A percentile compares a stretch with the other conserved stretches of the same genome.
Evolutionary conservation across 2,797 vertebrate species (phyloP).

Genomic region (Urosaurus nigricauda): DNA sequence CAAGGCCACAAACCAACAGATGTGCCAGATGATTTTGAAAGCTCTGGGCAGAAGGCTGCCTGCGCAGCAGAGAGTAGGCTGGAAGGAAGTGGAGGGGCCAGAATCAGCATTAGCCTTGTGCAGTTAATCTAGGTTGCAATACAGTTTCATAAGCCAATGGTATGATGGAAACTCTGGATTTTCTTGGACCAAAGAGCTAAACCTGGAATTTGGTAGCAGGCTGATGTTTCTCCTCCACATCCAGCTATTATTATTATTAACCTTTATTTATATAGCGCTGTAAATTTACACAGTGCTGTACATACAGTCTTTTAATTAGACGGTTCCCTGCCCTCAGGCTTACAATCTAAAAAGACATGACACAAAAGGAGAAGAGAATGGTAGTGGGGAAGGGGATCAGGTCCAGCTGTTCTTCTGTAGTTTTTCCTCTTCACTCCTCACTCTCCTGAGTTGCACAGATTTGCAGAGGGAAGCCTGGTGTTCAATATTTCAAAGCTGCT

Average conservation of each 20-base stretch:
- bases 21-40: neutral
- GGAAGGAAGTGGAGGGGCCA: neutral
- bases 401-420: too few species aligned
- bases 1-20: neutral
- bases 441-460: neutral
- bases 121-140: constrained; percentile 8
- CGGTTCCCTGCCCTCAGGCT: too few species aligned
- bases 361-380: too few species aligned
- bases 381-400: too few species aligned
- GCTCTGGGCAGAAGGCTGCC: constrained; percentile 5
- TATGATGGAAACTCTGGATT: neutral
- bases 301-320: too few species aligned
- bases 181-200: neutral
- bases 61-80: neutral
- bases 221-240: too few species aligned
- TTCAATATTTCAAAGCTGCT: too few species aligned
- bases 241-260: too few species aligned
- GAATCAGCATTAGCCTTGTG: neutral
- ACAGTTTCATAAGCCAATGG: neutral
- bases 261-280: too few species aligned
- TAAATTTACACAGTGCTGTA: too few species aligned
- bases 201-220: neutral
- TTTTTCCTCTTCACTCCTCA: neutral
- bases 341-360: too few species aligned
- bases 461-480: neutral